Evolutionary conservation across 1,140 invertebrate genomes (phyloP), one percentile per base, ranked within the genome.

Genomic region (Babylonia areolata): DNA sequence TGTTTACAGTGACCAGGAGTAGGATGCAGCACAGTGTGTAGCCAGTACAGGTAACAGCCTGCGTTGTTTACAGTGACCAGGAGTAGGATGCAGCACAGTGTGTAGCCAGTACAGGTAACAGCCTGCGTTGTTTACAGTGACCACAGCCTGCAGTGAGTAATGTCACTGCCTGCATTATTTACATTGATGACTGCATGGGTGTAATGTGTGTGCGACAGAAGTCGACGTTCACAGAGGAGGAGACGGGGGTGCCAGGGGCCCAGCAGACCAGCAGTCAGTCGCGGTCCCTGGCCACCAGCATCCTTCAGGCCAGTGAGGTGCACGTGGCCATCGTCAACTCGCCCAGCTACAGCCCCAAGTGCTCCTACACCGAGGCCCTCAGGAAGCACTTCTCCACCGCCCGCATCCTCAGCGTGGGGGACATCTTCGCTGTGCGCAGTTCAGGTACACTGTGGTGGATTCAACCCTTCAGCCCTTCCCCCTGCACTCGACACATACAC

Each of bases 311-410:
- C 33, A 88, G 46, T 28, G 90, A 92, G 81, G 85, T 91, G 17
- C 86, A 91, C n/a, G 89, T 93, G 37, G 88, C 88, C 28, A 89
- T 92, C 54, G 89, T 93, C 37, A 90, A 87, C 46, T 91, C 91
- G 5, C 91, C 91, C 42, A 87, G 90, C 80, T 91, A 93, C 85
- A 88, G 88, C 84, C 89, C 89, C 2, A 85, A 84, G 31, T 87
- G 85, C 71, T 89, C 86, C 42, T 86, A 90, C 71, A 85, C 81
- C 1, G 88, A 91, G 81, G 90, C 90, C 39, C 78, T 93, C 20
- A 90, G 90, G 69, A 86, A 88, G 64, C 92, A 90, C 84, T 93
- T 93, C 84, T 87, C 86, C 73, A 89, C 89, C 31, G 87, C 89
- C 88, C 91, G 91, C 85, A 86, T 92, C 31, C 69, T 92, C 20